phyloP scores from a whole-genome alignment of 2,888 invertebrate species.

The Brachyptera risi region DNA sequence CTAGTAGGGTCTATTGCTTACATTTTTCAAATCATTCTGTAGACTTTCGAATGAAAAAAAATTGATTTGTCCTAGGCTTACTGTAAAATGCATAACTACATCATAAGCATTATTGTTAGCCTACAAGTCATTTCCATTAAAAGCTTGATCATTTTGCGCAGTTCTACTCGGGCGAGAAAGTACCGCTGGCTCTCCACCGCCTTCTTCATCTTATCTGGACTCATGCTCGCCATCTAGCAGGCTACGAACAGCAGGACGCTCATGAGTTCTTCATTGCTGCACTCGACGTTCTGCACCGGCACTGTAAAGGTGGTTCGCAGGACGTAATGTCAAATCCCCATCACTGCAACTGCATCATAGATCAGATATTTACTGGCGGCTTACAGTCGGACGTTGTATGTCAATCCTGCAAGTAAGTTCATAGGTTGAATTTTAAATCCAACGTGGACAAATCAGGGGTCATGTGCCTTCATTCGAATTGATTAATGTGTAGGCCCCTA shows the following conservation, averaged over 20 bases:
- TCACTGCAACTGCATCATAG: constrained; percentile 92
- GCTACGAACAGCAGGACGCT: constrained; percentile 97
- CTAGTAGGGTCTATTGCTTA: too few species aligned
- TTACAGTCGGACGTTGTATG: constrained; percentile 96
- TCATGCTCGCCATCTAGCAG: constrained; percentile 90
- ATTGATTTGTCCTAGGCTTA: too few species aligned
- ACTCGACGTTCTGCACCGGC: constrained; percentile 85
- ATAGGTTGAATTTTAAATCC: too few species aligned
- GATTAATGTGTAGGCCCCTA: too few species aligned
- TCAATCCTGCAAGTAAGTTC: constrained; percentile 77
- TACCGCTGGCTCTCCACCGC: constrained; percentile 83
- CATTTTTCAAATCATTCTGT: too few species aligned
- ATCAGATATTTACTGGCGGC: constrained; percentile 94
- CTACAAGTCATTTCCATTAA: too few species aligned
- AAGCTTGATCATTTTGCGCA: constrained; percentile 48
- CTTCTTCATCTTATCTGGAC: constrained; percentile 93
- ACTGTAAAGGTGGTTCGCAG: constrained; percentile 48
- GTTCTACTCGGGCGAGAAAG: constrained; percentile 88
- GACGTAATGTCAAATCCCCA: constrained; percentile 41
- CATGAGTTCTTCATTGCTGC: constrained; percentile 98
- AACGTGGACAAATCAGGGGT: too few species aligned
- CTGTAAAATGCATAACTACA: too few species aligned
- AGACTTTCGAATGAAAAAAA: too few species aligned
- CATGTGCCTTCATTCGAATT: too few species aligned
- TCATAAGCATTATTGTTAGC: too few species aligned